phyloP scores from a whole-genome alignment of 2,113 vertebrate genomes.

The Bos javanicus region DNA sequence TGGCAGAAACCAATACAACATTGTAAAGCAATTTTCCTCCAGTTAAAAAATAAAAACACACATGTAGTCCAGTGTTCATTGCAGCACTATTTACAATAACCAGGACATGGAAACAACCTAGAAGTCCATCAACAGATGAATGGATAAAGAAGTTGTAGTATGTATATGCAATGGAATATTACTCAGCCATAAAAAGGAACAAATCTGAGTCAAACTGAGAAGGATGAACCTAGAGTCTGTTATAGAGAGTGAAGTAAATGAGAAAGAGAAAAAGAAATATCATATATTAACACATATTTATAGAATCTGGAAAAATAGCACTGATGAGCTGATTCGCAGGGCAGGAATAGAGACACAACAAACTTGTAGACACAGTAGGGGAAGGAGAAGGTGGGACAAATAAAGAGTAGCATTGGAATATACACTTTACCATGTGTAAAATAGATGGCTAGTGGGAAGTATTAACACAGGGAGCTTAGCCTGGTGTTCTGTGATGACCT shows the following conservation, averaged over 20 bases:
- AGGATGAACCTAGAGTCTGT: neutral
- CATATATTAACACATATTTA: neutral
- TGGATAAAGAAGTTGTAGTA: neutral
- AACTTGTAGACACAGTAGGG: neutral
- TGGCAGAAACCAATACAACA: neutral
- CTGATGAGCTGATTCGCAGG: neutral
- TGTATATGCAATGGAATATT: neutral
- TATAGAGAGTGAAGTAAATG: neutral
- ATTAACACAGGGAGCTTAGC: neutral
- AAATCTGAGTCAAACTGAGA: neutral
- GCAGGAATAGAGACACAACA: neutral
- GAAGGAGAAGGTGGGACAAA: neutral
- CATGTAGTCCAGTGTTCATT: neutral
- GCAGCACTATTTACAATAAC: neutral
- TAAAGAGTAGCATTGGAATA: neutral
- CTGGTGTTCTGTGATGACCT: neutral
- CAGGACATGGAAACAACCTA: neutral
- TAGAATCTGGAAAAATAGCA: neutral
- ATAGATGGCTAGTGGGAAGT: neutral
- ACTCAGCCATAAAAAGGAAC: neutral
- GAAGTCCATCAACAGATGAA: neutral
- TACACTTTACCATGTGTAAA: neutral
- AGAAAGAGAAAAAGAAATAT: neutral
- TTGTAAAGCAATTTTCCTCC: neutral
- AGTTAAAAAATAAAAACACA: neutral